Percentiles rank a stretch among this genome's conserved stretches.
Conservation (phyloP, 2,113 vertebrate genomes). For the Thamnaconus septentrionalis region DNA sequence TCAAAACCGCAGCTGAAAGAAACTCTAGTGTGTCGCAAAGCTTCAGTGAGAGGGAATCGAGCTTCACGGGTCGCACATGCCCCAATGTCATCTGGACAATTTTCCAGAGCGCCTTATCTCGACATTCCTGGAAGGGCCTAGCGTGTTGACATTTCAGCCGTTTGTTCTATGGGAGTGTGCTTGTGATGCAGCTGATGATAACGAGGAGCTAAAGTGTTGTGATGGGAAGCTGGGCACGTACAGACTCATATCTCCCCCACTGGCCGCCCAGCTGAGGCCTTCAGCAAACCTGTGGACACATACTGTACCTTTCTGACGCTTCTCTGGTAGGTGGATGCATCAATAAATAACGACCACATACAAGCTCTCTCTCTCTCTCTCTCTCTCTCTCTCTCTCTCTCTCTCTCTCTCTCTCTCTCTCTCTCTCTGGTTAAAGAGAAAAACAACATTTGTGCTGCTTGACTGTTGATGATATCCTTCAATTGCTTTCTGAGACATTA, state of each 20-base stretch:
- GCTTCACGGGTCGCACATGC: slow-evolving; percentile 3
- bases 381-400: too few species aligned
- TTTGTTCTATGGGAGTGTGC: slow-evolving; percentile 16
- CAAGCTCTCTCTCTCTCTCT: too few species aligned
- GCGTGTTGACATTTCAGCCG: slow-evolving; percentile 30
- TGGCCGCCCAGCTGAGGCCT: background rate
- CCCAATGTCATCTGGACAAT: slow-evolving; percentile 10
- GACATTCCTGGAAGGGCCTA: slow-evolving; percentile 28
- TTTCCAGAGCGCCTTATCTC: slow-evolving; percentile 35
- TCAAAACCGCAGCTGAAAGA: slow-evolving; percentile 7
- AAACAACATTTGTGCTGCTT: too few species aligned
- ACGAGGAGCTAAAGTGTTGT: slow-evolving; percentile 25
- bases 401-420: too few species aligned
- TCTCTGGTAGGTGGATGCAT: background rate
- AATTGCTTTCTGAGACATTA: too few species aligned
- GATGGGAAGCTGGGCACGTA: slow-evolving; percentile 37
- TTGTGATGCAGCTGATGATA: slow-evolving; percentile 45
- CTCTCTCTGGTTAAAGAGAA: too few species aligned
- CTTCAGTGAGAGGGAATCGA: slow-evolving; percentile 3
- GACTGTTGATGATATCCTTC: too few species aligned
- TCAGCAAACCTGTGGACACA: slow-evolving; percentile 28
- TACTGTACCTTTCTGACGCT: slow-evolving; percentile 29
- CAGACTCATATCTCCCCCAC: slow-evolving; percentile 4
- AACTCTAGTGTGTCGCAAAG: slow-evolving; percentile 18
- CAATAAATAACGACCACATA: too few species aligned